Evolutionary conservation across 2,113 vertebrate genomes (phyloP).

Genomic region (Oncorhynchus gorbuscha): DNA sequence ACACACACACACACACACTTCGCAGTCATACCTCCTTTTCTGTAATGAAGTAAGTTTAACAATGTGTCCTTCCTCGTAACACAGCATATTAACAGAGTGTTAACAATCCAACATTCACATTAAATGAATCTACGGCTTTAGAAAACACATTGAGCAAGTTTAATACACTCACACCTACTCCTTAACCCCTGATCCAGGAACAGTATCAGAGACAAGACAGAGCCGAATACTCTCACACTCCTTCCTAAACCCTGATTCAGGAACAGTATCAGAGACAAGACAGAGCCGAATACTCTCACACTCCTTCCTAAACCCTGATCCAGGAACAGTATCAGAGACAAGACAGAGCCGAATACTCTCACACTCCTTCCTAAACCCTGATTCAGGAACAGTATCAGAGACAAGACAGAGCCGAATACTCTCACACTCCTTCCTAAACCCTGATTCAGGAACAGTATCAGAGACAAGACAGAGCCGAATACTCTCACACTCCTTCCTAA

Average conservation of each 20-base stretch:
- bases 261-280: neutral
- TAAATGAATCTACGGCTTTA: neutral
- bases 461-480: neutral
- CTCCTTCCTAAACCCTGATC: no score
- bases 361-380: no score
- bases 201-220: neutral
- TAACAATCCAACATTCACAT: neutral
- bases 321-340: neutral
- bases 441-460: no score
- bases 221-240: no score
- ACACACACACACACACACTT: neutral
- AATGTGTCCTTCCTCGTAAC: neutral
- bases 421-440: no score
- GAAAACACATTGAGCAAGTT: neutral
- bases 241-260: no score
- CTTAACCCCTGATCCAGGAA: neutral
- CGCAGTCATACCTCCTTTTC: constrained; percentile 33
- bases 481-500: no score
- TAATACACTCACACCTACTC: neutral
- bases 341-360: neutral
- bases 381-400: neutral
- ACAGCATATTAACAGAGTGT: neutral
- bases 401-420: neutral
- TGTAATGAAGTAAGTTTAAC: constrained; percentile 7
- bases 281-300: neutral